Conservation (phyloP, 23 tunicate genomes). For the Diplosoma virens region DNA sequence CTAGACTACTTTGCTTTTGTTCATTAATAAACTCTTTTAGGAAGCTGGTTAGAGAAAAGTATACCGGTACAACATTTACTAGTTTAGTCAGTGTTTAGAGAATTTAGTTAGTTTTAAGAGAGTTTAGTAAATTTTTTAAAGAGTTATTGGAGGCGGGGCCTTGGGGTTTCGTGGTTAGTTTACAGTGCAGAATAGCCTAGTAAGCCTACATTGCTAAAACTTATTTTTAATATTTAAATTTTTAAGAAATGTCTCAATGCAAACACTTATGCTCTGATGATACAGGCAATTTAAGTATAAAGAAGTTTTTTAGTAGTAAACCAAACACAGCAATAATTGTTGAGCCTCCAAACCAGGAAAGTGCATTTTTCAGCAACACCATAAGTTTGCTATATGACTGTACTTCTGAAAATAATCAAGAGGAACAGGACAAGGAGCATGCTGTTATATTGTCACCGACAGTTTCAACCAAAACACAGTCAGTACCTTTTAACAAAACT, state of each 20-base stretch:
- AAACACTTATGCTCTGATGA: slow-evolving; percentile 30
- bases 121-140: slow-evolving; percentile 2
- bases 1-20: too few relatives aligned
- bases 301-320: slow-evolving; percentile 24
- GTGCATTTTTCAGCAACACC: slow-evolving; percentile 27
- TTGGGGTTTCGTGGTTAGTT: slow-evolving; percentile 19
- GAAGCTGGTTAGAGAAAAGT: not conserved
- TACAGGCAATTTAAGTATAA: slow-evolving; percentile 20
- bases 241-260: slow-evolving; percentile 27
- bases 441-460: slow-evolving; percentile 16
- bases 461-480: slow-evolving; percentile 25
- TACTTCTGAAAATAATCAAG: slow-evolving; percentile 11
- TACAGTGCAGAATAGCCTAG: slow-evolving; percentile 18
- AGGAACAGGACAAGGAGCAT: slow-evolving; percentile 30
- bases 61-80: not conserved
- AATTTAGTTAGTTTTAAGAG: not conserved
- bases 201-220: slow-evolving; percentile 25
- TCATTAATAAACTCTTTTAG: slow-evolving; percentile 4
- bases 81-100: not conserved
- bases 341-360: slow-evolving; percentile 31
- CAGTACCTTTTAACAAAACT: slow-evolving; percentile 20
- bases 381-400: slow-evolving; percentile 28
- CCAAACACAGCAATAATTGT: slow-evolving; percentile 24
- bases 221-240: slow-evolving; percentile 19
- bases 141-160: slow-evolving; percentile 20